phyloP scores from a whole-genome alignment of 2,888 invertebrate genomes.

The Empis stercorea region DNA sequence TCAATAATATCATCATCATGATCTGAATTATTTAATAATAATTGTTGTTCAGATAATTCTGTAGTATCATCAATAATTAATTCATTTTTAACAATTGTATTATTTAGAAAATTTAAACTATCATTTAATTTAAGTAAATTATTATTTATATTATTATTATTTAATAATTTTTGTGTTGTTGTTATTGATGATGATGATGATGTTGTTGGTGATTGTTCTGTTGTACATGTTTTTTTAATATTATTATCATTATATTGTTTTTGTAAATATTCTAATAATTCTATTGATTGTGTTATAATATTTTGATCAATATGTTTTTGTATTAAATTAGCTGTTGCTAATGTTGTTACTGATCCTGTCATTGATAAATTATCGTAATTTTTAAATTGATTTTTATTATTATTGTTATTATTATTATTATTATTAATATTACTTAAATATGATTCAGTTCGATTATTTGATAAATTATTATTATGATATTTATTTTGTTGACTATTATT shows the following conservation, averaged over 20 bases:
- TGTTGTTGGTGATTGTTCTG: conserved; percentile 3
- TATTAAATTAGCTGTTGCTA: conserved; percentile 40
- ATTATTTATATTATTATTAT: neutral
- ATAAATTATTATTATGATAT: too few relatives aligned
- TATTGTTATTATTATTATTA: too few relatives aligned
- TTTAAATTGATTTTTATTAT: conserved; percentile 20
- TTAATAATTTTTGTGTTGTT: neutral
- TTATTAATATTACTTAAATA: neutral
- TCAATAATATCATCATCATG: neutral
- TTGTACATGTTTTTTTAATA: neutral
- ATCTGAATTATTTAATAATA: neutral
- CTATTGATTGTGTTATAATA: conserved; percentile 58
- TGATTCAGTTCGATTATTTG: too few relatives aligned
- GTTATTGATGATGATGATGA: conserved; percentile 3
- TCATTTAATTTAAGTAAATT: neutral
- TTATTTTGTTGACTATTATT: conserved; percentile 17
- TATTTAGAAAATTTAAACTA: conserved; percentile 7
- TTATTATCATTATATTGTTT: conserved; percentile 25
- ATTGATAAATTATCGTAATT: conserved; percentile 18
- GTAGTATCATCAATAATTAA: conserved; percentile 25
- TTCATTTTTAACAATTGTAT: conserved; percentile 24
- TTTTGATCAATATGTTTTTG: conserved; percentile 49
- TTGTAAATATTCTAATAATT: conserved; percentile 39
- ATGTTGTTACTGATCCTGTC: conserved; percentile 21
- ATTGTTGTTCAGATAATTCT: conserved; percentile 7